A percentile compares a stretch with the other conserved stretches of the same genome.
Conservation (phyloP, 2,113 vertebrate species). For the Daboia siamensis region DNA sequence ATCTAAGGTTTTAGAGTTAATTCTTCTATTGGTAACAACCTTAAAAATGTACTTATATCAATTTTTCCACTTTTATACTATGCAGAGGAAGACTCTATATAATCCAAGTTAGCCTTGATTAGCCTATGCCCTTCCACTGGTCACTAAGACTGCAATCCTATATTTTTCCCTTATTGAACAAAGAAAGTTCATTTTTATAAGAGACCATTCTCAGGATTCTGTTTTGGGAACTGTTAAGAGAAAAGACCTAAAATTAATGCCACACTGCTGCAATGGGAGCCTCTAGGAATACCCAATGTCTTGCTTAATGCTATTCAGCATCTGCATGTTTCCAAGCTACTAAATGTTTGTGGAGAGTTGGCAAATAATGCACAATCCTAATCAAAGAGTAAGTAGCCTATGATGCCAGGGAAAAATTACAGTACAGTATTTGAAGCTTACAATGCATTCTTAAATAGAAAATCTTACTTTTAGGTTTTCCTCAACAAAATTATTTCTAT, state of each 20-base stretch:
- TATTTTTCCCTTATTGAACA: background rate
- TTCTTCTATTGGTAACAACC: background rate
- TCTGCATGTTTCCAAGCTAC: background rate
- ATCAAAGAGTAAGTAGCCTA: background rate
- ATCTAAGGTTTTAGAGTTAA: background rate
- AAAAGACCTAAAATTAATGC: background rate
- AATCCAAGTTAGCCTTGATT: background rate
- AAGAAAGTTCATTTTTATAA: background rate
- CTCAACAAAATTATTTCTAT: background rate
- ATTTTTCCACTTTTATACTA: background rate
- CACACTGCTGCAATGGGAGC: background rate
- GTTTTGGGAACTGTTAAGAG: no score
- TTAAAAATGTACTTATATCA: background rate
- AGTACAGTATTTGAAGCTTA: background rate
- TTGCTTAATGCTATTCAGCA: background rate
- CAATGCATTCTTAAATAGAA: background rate
- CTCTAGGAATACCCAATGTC: background rate
- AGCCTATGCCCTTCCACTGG: background rate
- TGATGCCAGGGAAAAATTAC: background rate
- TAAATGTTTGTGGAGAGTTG: background rate
- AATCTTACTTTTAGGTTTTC: slow-evolving; percentile 12
- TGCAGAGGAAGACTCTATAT: background rate
- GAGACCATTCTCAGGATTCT: background rate
- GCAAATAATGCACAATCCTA: background rate
- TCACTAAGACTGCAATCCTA: background rate